Base-by-base conservation (phyloP, 2,113 vertebrate species). In the Miniopterus natalensis region DNA sequence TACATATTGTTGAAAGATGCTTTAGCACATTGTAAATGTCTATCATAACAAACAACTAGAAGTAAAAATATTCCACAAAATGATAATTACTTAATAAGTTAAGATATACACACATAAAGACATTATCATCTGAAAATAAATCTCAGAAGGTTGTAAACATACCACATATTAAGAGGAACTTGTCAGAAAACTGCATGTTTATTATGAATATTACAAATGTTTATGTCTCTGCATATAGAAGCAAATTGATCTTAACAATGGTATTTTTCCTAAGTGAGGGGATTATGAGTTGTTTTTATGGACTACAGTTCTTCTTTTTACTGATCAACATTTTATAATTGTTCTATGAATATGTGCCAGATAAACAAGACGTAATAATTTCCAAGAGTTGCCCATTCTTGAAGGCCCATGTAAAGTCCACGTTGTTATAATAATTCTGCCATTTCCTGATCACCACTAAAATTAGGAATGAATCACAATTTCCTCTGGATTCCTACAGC, bases 291-390 rank as follows among this genome's bases (percentile, higher is more conserved):
- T 21, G 17, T 79, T 86, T 66, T 65, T 65, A 70, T 36, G 7
- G 20, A 85, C 23, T 83, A 17, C 55, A 25, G 21, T 71, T 88
- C 11, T 75, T 85, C 14, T 70, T 89, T 78, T 71, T 79, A 20
- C 27, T 90, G 21, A 81, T 57, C 8, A 75, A 66, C 4, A 70
- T 51, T 87, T 88, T 74, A 3, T 45, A 42, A 66, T 83, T 88
- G 81, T 96, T 88, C 45, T 85, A 65, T 87, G 42, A 81, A n/a
- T 61, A 68, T 80, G 17, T 83, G 29, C 71, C 77, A n/a, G 59
- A 40, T 57, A 75, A 93, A 59, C 20, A 84, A 74, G 53, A 81
- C 8, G n/a, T 31, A 87, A 84, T 74, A 20, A 20, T 86, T 65
- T 87, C 51, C 40, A 89, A 95, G 4, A 68, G 73, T 49, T 92